Base-by-base conservation (phyloP, 2,888 invertebrate genomes). In the Sarcophaga variegata region DNA sequence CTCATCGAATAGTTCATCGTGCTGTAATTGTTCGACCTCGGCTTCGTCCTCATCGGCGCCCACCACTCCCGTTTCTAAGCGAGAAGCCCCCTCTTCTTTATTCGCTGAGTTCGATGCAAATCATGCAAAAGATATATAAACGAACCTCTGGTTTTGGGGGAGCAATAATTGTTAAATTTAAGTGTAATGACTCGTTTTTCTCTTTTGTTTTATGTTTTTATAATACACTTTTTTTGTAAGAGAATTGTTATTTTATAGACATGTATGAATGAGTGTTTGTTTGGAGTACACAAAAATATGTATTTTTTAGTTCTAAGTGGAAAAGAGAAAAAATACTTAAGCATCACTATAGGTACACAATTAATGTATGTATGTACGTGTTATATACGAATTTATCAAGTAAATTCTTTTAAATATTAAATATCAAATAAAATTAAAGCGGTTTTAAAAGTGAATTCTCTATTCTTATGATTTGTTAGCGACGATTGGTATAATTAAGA, bases 41-140 rank as follows among this genome's bases (percentile, higher is more conserved):
- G 22, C 67, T 17, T 78, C 78, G 1, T 81, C 84, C 12, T 72
- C 78, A n/a, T 87, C 84, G 54, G 81, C 87, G 8, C 87, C 87
- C 4, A 70, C 75, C n/a, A 81, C 87, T 59, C 87, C 87, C 0
- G 20, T 76, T 63, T 71, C 75, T 22, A 76, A 74, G 49, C 60
- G 63, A 47, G 78, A 86, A 17, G 25, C 49, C 10, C 37, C 37
- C 37, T 37, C 37, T 2, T 27, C 77, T 2, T 60, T 69, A 20
- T 81, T 74, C 17, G 37, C 25, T 45, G 20, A 81, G 64, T 59
- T 62, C 64, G 70, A 64, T 2, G 45, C 11, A 69, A 72, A 83
- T 62, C 37, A 20, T 0, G 59, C 67, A 59, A 78, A 71, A 59
- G 66, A 71, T 37, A 62, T 78, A 20, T 76, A 20, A 66, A 76